A percentile compares a stretch with the other conserved stretches of the same genome.
Evolutionary conservation across 2,888 invertebrate species (phyloP).

Genomic region (Listrodromus nycthemerus): DNA sequence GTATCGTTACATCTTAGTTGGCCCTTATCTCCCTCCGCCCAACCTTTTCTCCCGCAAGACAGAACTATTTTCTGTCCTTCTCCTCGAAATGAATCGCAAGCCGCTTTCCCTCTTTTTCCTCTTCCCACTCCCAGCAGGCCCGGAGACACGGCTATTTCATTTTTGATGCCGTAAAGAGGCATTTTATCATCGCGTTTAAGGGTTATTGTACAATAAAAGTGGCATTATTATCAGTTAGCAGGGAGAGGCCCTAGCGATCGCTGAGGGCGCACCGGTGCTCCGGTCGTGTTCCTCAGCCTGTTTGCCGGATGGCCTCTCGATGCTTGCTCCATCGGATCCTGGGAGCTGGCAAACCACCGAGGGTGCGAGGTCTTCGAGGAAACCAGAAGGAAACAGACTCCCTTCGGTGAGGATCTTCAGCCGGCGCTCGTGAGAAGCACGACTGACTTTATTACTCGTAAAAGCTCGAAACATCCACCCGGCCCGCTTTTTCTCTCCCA

Average conservation of each 20-base stretch:
- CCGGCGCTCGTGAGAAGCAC: slow-evolving; percentile 81
- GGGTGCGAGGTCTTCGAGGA: slow-evolving; percentile 41
- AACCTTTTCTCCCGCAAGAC: not conserved
- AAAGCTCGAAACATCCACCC: slow-evolving; percentile 79
- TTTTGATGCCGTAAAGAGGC: slow-evolving; percentile 82
- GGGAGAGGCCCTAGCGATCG: slow-evolving; percentile 72
- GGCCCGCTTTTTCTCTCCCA: slow-evolving; percentile 51
- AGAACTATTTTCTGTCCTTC: slow-evolving; percentile 26
- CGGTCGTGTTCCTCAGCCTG: slow-evolving; percentile 35
- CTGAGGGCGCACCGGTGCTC: slow-evolving; percentile 32
- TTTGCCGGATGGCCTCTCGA: slow-evolving; percentile 17
- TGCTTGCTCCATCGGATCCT: slow-evolving; percentile 18
- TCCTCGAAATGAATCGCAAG: slow-evolving; percentile 45
- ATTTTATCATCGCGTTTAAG: slow-evolving; percentile 83
- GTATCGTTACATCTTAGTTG: slow-evolving; percentile 7
- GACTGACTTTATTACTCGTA: slow-evolving; percentile 84
- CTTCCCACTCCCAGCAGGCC: slow-evolving; percentile 45
- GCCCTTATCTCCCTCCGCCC: slow-evolving; percentile 16
- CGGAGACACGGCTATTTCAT: slow-evolving; percentile 80
- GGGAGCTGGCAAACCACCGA: slow-evolving; percentile 47
- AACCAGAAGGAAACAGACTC: slow-evolving; percentile 25
- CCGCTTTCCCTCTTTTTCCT: slow-evolving; percentile 34
- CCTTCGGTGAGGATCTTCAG: slow-evolving; percentile 18
- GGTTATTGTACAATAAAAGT: slow-evolving; percentile 84
- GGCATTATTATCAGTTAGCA: slow-evolving; percentile 84